Evolutionary conservation across 2,797 vertebrate species (phyloP), one percentile per base, ranked within the genome.

Genomic region (Galago senegalensis): DNA sequence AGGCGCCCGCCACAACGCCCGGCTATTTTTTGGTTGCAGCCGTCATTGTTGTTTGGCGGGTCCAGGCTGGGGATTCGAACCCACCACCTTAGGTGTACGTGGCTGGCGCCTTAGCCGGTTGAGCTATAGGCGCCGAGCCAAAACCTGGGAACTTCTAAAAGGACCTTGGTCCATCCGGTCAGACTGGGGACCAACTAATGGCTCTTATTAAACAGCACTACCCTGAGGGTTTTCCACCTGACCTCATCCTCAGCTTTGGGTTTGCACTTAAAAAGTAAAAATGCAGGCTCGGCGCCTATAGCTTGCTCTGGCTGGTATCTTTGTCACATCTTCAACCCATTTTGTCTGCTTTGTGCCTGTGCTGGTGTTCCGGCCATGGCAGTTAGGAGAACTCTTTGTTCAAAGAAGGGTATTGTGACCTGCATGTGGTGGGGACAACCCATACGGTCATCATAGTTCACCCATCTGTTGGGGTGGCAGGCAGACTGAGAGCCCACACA

Each of bases 311-410:
- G 2, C 21, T 31, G 13, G 37, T 5, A 25, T 79, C 87, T 84
- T 58, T 2, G 0, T n/a, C 4, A 63, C 25, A 27, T 13, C 25
- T 12, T 0, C 61, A 27, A 25, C 25, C 61, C 13, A 20, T 29
- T 70, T 16, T 56, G 21, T 25, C 20, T 10, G 43, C 10, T 9
- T 14, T 0, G 1, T 13, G n/a, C 16, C 40, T 27, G 23, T 29
- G 2, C 21, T 7, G 5, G 17, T 58, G 31, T 46, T 56, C 56
- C 1, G 1, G n/a, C 61, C 0, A 0, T 0, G 65, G 49, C 40
- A 10, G 4, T 5, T 29, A 0, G 12, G 67, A 60, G 46, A 69
- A 17, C 46, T 75, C 79, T 11, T 31, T 9, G 1, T 63, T 21
- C 40, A 37, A 20, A 40, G 76, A 5, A 2, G 61, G 10, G 29